Evolutionary conservation across 2,888 invertebrate genomes (phyloP).

Genomic region (Phrixothrix hirtus): DNA sequence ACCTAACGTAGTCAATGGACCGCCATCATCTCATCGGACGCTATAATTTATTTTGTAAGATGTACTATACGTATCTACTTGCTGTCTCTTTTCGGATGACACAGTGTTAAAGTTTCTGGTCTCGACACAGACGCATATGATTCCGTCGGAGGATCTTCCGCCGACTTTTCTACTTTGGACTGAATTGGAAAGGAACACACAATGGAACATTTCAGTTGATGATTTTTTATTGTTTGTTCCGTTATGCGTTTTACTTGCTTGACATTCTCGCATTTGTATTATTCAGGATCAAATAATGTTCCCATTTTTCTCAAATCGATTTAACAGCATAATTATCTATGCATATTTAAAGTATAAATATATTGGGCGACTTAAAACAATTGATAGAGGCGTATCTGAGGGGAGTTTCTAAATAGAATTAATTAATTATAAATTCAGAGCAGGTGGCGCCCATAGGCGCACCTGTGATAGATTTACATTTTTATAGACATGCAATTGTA

Average conservation of each 20-base stretch:
- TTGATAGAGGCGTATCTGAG: no score
- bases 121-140: neutral
- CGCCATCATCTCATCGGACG: constrained; percentile 54
- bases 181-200: constrained; percentile 30
- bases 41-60: constrained; percentile 49
- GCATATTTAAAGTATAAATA: no score
- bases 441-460: no score
- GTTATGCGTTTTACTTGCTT: constrained; percentile 26
- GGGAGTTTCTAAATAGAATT: no score
- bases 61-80: constrained; percentile 36
- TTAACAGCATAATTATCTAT: no score
- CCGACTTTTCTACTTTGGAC: neutral
- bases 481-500: neutral
- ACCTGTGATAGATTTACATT: no score
- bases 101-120: constrained; percentile 1
- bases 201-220: constrained; percentile 34
- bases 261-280: constrained; percentile 24
- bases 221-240: constrained; percentile 29
- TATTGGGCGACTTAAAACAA: no score
- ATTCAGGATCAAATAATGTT: constrained; percentile 33
- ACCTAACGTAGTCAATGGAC: constrained; percentile 53
- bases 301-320: neutral
- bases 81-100: constrained; percentile 32
- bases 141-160: constrained; percentile 2
- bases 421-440: no score